Conservation (phyloP, 2,797 vertebrate genomes). For the Coreius guichenoti region DNA sequence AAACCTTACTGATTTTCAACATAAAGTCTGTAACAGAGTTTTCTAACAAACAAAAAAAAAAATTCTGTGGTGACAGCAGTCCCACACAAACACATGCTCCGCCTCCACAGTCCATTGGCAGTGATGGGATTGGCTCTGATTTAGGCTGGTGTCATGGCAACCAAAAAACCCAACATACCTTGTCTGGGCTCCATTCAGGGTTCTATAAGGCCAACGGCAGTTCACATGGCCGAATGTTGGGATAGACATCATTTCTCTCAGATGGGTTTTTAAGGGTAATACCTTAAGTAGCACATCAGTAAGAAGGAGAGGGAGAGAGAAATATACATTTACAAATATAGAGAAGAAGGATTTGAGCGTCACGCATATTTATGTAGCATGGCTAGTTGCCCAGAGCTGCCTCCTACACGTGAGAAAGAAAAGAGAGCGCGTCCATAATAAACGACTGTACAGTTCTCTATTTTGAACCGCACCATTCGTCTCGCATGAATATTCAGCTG, state of each 20-base stretch:
- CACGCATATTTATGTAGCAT: conserved; percentile 79
- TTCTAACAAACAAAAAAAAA: conserved; percentile 31
- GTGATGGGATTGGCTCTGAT: conserved; percentile 77
- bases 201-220: conserved; percentile 75
- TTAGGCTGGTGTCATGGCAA: conserved; percentile 83
- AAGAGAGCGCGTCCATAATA: conserved; percentile 61
- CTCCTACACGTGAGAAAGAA: conserved; percentile 70
- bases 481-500: conserved; percentile 67
- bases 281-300: conserved; percentile 28
- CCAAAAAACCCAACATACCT: conserved; percentile 78
- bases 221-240: conserved; percentile 67
- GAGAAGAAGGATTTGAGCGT: conserved; percentile 71
- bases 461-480: conserved; percentile 64
- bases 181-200: conserved; percentile 79
- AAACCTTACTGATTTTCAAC: not conserved
- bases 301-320: not conserved
- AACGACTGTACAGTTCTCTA: conserved; percentile 69
- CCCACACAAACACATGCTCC: conserved; percentile 48
- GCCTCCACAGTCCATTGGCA: conserved; percentile 65
- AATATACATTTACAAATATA: conserved; percentile 44
- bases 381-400: conserved; percentile 78
- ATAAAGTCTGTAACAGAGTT: conserved; percentile 17
- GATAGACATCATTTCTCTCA: conserved; percentile 63
- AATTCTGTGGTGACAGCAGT: conserved; percentile 9
- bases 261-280: conserved; percentile 34